A percentile compares a stretch with the other conserved stretches of the same genome.
Evolutionary conservation across 1,140 invertebrate species (phyloP).

Genomic region (Brachionus paranguensis): DNA sequence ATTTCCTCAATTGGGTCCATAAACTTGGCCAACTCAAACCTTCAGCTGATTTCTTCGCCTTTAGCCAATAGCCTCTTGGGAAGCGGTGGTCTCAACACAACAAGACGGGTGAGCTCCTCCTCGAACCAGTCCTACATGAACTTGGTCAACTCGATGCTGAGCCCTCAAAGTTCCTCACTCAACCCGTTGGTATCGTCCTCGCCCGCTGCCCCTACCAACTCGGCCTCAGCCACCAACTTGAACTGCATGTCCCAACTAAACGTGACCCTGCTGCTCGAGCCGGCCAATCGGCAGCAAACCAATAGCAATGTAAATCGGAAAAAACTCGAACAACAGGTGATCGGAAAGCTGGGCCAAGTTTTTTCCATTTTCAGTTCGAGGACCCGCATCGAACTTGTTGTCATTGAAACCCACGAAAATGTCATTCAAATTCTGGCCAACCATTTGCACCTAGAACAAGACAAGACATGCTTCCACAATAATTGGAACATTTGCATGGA

Average conservation of each 20-base stretch:
- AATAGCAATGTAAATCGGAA: neutral
- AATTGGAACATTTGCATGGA: conserved; percentile 24
- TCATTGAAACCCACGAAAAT: neutral
- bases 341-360: neutral
- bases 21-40: neutral
- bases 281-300: neutral
- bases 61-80: neutral
- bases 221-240: neutral
- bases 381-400: conserved; percentile 10
- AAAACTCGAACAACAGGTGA: neutral
- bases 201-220: neutral
- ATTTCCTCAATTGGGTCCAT: neutral
- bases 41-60: neutral
- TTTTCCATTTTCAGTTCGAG: conserved; percentile 12
- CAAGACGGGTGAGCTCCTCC: neutral
- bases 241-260: conserved; percentile 16
- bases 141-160: neutral
- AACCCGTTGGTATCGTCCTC: neutral
- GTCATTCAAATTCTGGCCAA: conserved; percentile 13
- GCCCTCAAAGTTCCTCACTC: neutral
- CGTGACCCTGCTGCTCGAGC: neutral
- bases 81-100: neutral
- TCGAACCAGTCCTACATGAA: neutral
- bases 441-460: neutral
- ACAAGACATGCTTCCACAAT: neutral